Evolutionary conservation across 2,113 vertebrate species (phyloP).

Genomic region (Clinocottus analis): DNA sequence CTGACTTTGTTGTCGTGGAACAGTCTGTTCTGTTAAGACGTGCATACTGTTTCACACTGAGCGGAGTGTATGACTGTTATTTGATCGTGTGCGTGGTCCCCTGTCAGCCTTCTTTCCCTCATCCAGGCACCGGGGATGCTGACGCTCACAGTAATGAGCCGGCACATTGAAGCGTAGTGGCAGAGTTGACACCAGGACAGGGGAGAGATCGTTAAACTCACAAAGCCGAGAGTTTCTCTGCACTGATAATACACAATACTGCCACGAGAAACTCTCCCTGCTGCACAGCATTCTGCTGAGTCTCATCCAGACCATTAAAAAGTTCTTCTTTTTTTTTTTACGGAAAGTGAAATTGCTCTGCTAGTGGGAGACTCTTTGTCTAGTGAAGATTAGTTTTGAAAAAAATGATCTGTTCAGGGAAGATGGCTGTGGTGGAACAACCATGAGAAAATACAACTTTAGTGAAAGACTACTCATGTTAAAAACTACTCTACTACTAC

Average conservation of each 20-base stretch:
- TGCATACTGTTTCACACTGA: slow-evolving; percentile 19
- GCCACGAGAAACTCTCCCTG: background rate
- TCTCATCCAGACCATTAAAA: slow-evolving; percentile 23
- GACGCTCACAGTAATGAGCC: slow-evolving; percentile 49
- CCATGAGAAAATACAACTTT: background rate
- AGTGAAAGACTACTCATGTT: background rate
- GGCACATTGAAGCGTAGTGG: slow-evolving; percentile 32
- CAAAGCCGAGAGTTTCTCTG: slow-evolving; percentile 36
- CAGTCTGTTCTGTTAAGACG: background rate
- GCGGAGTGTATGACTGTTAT: slow-evolving; percentile 12
- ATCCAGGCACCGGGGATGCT: slow-evolving; percentile 24
- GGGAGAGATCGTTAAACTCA: slow-evolving; percentile 39
- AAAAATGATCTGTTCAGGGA: background rate
- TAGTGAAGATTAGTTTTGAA: too few species aligned
- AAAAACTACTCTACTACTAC: background rate
- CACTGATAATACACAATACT: slow-evolving; percentile 3
- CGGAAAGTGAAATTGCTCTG: background rate
- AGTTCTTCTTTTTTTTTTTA: background rate
- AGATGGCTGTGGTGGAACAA: background rate
- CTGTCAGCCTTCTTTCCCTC: slow-evolving; percentile 17
- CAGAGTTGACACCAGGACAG: slow-evolving; percentile 35
- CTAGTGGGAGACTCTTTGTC: background rate
- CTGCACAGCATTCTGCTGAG: slow-evolving; percentile 7
- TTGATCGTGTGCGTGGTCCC: slow-evolving; percentile 14
- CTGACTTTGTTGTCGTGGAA: background rate